Conservation (phyloP, 2,113 vertebrate genomes). For the Thomomys bottae region DNA sequence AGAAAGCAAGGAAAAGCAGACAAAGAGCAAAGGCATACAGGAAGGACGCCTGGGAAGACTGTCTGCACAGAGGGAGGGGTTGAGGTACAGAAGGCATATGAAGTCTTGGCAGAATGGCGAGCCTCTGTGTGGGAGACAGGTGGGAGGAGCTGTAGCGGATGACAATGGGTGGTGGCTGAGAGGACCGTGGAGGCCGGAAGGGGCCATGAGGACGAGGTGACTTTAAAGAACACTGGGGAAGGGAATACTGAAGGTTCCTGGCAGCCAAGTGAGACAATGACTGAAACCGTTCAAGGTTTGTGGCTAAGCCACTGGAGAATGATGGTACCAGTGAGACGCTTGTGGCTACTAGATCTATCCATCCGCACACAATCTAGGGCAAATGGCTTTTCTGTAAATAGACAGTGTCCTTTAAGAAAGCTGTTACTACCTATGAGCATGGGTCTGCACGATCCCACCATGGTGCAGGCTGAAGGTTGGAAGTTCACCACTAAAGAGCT, state of each 20-base stretch:
- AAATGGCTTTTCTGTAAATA: neutral
- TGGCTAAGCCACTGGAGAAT: neutral
- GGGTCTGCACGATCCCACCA: neutral
- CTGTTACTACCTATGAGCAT: neutral
- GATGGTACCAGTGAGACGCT: rapidly evolving
- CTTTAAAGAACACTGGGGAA: rapidly evolving
- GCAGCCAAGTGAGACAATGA: neutral
- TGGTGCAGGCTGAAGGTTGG: neutral
- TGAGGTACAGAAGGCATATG: neutral
- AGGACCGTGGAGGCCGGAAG: neutral
- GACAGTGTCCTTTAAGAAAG: neutral
- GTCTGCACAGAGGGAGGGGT: rapidly evolving
- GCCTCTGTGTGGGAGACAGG: rapidly evolving
- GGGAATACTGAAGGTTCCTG: rapidly evolving
- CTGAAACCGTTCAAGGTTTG: neutral
- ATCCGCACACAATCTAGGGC: neutral
- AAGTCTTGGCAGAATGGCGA: neutral
- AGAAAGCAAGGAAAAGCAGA: neutral
- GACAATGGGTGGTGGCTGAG: neutral
- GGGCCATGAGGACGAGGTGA: rapidly evolving
- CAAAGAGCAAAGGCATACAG: neutral
- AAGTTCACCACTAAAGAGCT: rapidly evolving
- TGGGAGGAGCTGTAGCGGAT: neutral
- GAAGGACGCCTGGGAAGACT: rapidly evolving
- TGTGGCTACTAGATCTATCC: too few species aligned